Evolutionary conservation across 2,888 invertebrate species (phyloP).

Genomic region (Crematogaster levior): DNA sequence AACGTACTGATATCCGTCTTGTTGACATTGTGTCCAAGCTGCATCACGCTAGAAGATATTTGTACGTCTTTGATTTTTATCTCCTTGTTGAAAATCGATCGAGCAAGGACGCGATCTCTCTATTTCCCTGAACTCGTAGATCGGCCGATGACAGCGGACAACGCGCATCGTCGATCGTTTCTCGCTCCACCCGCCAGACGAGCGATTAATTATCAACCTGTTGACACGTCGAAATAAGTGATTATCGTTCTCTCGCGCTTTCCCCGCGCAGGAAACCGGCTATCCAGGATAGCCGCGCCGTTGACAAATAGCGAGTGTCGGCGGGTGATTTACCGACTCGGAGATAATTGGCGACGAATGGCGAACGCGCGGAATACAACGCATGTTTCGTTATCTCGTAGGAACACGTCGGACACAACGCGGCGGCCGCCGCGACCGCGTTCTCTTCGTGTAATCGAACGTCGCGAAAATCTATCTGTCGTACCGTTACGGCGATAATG

Average conservation of each 20-base stretch:
- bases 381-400: conserved; percentile 62
- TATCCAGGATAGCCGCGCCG: conserved; percentile 31
- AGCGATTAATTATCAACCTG: conserved; percentile 70
- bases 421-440: neutral
- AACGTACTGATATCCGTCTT: too few relatives aligned
- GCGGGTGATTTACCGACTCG: conserved; percentile 70
- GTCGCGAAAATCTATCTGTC: conserved; percentile 64
- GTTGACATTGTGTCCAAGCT: too few relatives aligned
- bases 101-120: neutral
- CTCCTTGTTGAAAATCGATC: too few relatives aligned
- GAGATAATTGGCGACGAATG: conserved; percentile 70
- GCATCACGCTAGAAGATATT: too few relatives aligned
- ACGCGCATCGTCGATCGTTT: conserved; percentile 54
- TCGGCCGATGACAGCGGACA: conserved; percentile 32
- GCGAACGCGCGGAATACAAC: conserved; percentile 40
- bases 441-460: neutral
- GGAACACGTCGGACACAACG: conserved; percentile 18
- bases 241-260: conserved; percentile 62
- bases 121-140: conserved; percentile 12
- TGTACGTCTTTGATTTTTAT: too few relatives aligned
- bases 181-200: conserved; percentile 30
- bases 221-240: conserved; percentile 74
- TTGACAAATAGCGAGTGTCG: conserved; percentile 55
- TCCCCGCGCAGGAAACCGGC: conserved; percentile 42
- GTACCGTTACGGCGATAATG: conserved; percentile 65